phyloP scores from a whole-genome alignment of 1,140 invertebrate species.

The Aphaenogaster ashmeadi region DNA sequence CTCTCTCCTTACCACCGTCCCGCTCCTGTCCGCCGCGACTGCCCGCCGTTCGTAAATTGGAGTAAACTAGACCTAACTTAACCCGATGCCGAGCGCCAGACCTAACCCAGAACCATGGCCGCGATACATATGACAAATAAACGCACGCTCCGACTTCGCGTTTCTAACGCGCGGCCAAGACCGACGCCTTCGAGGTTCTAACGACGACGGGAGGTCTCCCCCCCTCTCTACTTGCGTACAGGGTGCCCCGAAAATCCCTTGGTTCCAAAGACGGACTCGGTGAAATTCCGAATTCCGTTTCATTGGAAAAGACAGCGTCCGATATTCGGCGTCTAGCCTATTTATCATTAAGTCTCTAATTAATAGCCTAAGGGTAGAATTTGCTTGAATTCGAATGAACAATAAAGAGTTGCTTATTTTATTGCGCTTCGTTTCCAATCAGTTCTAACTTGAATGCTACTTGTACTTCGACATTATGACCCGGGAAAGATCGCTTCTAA shows the following conservation, averaged over 20 bases:
- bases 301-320: not conserved
- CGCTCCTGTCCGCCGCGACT: constrained; percentile 1
- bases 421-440: not conserved
- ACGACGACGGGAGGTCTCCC: constrained; percentile 24
- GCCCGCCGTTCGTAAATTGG: constrained; percentile 59
- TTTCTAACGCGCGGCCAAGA: constrained; percentile 54
- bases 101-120: constrained; percentile 45
- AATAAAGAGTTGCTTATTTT: not conserved
- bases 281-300: not conserved
- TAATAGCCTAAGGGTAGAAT: too few species aligned
- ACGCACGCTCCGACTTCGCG: constrained; percentile 47
- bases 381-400: not conserved
- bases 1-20: not conserved
- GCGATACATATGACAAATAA: constrained; percentile 59
- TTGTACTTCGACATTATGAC: not conserved
- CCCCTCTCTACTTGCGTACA: not conserved
- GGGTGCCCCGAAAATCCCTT: constrained; percentile 14
- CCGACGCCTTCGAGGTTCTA: constrained; percentile 55
- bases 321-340: not conserved
- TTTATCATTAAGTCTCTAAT: not conserved
- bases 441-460: not conserved
- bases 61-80: constrained; percentile 62
- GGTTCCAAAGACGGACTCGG: not conserved
- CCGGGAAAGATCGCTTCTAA: not conserved
- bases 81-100: constrained; percentile 50